Percentiles rank a stretch among this genome's conserved stretches.
These are phyloP conservation scores for Halcyon badia DNA, from an alignment of 2,797 vertebrate species.

Conservation along the genomic window DNA sequence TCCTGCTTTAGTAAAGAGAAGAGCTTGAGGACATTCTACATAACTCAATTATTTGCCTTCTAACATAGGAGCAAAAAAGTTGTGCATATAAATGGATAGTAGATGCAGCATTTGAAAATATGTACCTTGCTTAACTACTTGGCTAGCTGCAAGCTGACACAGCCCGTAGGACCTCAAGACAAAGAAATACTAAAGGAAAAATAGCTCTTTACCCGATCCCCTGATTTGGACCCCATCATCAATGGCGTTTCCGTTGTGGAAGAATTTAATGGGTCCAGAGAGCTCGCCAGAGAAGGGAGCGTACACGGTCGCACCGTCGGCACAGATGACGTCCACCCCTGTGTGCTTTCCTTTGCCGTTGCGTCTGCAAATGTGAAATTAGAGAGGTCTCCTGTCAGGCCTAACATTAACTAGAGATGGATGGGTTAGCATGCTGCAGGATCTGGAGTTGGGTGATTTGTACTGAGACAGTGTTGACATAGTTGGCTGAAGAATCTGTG, in stretches of 20 bases:
- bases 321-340: constrained; percentile 74
- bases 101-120: neutral
- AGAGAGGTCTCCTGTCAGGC: neutral
- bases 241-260: constrained; percentile 74
- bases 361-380: neutral
- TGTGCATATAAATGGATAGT: neutral
- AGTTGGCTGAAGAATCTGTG: neutral
- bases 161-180: neutral
- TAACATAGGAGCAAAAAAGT: neutral
- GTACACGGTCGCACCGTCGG: constrained; percentile 72
- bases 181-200: neutral
- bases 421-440: fast-evolving
- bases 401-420: fast-evolving
- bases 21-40: neutral
- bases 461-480: neutral
- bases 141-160: neutral
- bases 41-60: neutral
- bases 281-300: constrained; percentile 84
- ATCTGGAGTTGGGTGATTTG: neutral
- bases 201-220: constrained; percentile 61
- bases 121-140: neutral
- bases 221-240: constrained; percentile 84
- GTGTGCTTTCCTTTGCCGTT: neutral
- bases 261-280: constrained; percentile 76
- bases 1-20: neutral